Evolutionary conservation across 2,888 invertebrate genomes (phyloP).

Genomic region (Prenolepis imparis): DNA sequence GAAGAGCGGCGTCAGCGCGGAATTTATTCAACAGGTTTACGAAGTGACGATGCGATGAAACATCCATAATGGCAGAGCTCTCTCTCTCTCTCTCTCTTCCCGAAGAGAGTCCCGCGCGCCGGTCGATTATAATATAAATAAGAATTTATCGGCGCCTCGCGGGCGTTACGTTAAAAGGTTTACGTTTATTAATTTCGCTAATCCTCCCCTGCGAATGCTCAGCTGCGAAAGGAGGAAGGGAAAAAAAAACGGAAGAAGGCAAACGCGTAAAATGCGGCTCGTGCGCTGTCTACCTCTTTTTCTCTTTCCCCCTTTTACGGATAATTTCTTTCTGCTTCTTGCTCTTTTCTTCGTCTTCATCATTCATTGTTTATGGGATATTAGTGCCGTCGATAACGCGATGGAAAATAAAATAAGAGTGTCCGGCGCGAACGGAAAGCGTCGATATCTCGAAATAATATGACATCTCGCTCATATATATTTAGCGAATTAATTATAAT

Average conservation of each 20-base stretch:
- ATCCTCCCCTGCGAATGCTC: constrained; percentile 69
- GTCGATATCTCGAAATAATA: constrained; percentile 1
- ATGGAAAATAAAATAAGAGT: constrained; percentile 52
- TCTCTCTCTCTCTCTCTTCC: constrained; percentile 69
- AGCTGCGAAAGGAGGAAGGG: constrained; percentile 36
- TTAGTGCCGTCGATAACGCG: constrained; percentile 50
- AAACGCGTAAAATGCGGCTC: constrained; percentile 53
- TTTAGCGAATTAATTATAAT: background rate
- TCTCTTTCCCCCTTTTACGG: constrained; percentile 28
- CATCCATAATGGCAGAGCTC: constrained; percentile 82
- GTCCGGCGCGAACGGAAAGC: constrained; percentile 26
- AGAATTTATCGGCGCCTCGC: constrained; percentile 82
- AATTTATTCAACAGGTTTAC: constrained; percentile 84
- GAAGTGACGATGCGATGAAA: constrained; percentile 84
- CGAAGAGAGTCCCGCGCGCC: constrained; percentile 51
- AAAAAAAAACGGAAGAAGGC: background rate
- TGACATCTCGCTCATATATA: background rate
- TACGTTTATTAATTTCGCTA: constrained; percentile 85
- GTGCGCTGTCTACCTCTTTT: constrained; percentile 20
- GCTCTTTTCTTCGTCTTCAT: constrained; percentile 49
- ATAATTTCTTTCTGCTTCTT: constrained; percentile 55
- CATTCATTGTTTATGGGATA: constrained; percentile 54
- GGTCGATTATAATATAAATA: constrained; percentile 84
- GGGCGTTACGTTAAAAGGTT: constrained; percentile 84
- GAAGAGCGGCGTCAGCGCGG: constrained; percentile 65